These are phyloP conservation scores for Wasmannia auropunctata DNA, from an alignment of 1,140 invertebrate species.

Conservation along the genomic window DNA sequence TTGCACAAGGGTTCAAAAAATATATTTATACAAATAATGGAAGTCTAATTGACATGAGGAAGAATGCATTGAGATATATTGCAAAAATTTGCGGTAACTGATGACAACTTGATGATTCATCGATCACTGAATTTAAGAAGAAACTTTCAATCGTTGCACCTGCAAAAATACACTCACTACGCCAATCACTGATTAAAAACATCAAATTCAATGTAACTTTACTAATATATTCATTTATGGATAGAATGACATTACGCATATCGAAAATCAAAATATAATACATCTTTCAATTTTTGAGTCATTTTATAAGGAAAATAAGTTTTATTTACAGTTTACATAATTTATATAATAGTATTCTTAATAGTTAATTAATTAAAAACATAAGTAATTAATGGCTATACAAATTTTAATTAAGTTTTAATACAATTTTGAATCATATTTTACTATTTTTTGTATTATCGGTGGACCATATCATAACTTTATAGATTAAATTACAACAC, in stretches of 20 bases:
- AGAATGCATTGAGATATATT: neutral
- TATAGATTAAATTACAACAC: too few relatives aligned
- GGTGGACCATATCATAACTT: too few relatives aligned
- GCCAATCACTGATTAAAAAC: neutral
- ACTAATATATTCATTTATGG: neutral
- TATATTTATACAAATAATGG: too few relatives aligned
- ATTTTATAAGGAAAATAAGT: neutral
- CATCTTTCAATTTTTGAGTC: neutral
- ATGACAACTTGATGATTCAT: neutral
- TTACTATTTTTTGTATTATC: too few relatives aligned
- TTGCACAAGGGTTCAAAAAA: too few relatives aligned
- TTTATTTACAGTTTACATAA: too few relatives aligned
- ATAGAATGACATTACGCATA: neutral
- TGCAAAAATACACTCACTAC: too few relatives aligned
- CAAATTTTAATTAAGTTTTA: too few relatives aligned
- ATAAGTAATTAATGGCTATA: too few relatives aligned
- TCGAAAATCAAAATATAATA: neutral
- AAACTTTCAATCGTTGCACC: neutral
- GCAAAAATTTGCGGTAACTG: neutral
- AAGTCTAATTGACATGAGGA: neutral
- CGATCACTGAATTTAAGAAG: neutral
- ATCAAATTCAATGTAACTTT: neutral
- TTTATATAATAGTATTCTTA: neutral
- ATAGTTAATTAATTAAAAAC: neutral
- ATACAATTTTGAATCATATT: too few relatives aligned